Base-by-base conservation (phyloP, 2,797 vertebrate species). In the Nothura maculosa region DNA sequence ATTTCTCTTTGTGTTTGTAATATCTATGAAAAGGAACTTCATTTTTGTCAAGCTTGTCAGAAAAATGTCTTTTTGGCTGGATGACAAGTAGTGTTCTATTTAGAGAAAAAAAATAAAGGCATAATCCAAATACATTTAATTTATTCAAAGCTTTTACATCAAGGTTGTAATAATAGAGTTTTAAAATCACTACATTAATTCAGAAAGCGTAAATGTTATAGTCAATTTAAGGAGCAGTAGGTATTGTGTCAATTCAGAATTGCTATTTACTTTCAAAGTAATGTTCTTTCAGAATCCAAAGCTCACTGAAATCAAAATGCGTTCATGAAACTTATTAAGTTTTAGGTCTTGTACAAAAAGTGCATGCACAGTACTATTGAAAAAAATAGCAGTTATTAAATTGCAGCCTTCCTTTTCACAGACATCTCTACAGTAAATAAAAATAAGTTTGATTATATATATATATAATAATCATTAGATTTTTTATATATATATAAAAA, bases 121-220 rank as follows among this genome's bases (percentile, higher is more conserved):
- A 84, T 55, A 48, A 27, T 3, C 11, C 55, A 83, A 80, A 78
- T 40, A 27, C 8, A 48, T 66, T 91, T 8, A 43, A 67, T 82
- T 78, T 87, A 40, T 87, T 67, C 47, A 58, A 54, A 78, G 12
- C 7, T 78, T 62, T 84, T 72, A 42, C 48, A 50, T 5, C 72
- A 84, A 92, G 48, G 15, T 36, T 85, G 38, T 76, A 95, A 78
- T 66, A 78, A 68, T 1, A 3, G 30, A 19, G 13, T 79, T 85
- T 24, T 81, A 68, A 85, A 81, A 85, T 92, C 60, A 67, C 61
- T 91, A 16, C 77, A 60, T 87, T 81, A 76, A 64, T 76, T 28
- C 63, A 88, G 60, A 90, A 82, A 55, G n/a, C 68, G 72, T 58
- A 36, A 87, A 76, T 14, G 5, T 36, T 82, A 82, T 8, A 50